Conservation (phyloP, 2,113 vertebrate genomes). For the Chionomys nivalis region DNA sequence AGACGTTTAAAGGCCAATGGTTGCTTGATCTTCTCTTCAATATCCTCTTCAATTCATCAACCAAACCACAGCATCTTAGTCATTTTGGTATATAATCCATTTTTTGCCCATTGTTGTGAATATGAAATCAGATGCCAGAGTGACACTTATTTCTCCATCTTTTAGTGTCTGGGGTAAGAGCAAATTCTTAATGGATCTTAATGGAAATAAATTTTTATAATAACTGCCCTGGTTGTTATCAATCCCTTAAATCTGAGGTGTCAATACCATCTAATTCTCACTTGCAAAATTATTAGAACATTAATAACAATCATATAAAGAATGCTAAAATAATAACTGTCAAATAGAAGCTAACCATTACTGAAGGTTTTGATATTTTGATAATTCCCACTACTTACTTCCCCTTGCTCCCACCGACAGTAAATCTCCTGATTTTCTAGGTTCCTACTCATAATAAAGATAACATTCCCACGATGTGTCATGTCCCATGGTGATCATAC, state of each 20-base stretch:
- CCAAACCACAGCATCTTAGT: conserved; percentile 59
- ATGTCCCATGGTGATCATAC: neutral
- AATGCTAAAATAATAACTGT: conserved; percentile 13
- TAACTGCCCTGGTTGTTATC: conserved; percentile 13
- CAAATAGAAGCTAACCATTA: neutral
- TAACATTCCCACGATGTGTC: neutral
- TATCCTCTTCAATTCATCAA: conserved; percentile 69
- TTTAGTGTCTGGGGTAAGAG: conserved; percentile 28
- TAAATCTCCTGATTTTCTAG: neutral
- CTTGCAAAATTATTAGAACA: neutral
- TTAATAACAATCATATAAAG: conserved; percentile 16
- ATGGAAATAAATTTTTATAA: conserved; percentile 34
- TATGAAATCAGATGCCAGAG: conserved; percentile 59
- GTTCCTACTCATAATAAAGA: neutral
- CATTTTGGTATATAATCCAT: conserved; percentile 61
- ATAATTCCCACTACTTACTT: neutral
- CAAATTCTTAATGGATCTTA: conserved; percentile 40
- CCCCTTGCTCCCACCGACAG: neutral
- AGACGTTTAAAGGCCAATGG: conserved; percentile 55
- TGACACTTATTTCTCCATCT: conserved; percentile 50
- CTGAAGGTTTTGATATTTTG: neutral
- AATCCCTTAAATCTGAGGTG: neutral
- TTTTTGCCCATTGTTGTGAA: conserved; percentile 68
- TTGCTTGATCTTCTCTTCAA: conserved; percentile 73
- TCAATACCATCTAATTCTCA: conserved; percentile 33